Conservation (phyloP, 2,113 vertebrate genomes). For the Seriola rivoliana region DNA sequence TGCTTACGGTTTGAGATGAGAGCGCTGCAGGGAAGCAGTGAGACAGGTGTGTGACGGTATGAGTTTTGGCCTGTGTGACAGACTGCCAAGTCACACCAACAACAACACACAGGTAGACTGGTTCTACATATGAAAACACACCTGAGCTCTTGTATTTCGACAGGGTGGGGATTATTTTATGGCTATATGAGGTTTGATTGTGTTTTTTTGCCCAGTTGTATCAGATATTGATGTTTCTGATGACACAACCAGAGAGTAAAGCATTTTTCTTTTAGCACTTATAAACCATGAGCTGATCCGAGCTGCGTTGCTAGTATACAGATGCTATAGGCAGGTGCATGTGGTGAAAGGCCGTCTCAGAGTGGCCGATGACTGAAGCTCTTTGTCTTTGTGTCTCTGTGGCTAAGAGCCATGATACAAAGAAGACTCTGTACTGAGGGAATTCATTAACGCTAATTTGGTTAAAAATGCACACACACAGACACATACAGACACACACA, state of each 20-base stretch:
- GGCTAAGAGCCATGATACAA: conserved; percentile 66
- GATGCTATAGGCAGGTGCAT: conserved; percentile 69
- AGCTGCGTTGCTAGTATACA: conserved; percentile 21
- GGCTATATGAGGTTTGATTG: not conserved
- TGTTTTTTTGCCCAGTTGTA: not conserved
- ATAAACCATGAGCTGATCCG: not conserved
- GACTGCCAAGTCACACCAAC: conserved; percentile 56
- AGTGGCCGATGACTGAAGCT: conserved; percentile 63
- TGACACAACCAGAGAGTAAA: conserved; percentile 7
- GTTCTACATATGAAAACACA: conserved; percentile 46
- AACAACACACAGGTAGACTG: conserved; percentile 62
- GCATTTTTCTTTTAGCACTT: not conserved
- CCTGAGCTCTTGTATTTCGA: conserved; percentile 14
- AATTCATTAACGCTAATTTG: conserved; percentile 78
- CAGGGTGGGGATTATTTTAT: not conserved
- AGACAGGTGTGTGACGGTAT: conserved; percentile 69
- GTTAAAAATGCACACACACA: conserved; percentile 15
- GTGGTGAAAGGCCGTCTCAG: conserved; percentile 68
- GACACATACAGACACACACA: conserved; percentile 13
- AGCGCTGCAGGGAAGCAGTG: conserved; percentile 51
- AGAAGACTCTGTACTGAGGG: conserved; percentile 73
- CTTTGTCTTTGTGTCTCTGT: conserved; percentile 69
- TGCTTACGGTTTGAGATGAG: conserved; percentile 31
- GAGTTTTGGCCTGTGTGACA: conserved; percentile 51
- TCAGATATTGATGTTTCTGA: conserved; percentile 10